Conservation (phyloP, 2,797 vertebrate genomes). For the Tympanoctomys barrerae region DNA sequence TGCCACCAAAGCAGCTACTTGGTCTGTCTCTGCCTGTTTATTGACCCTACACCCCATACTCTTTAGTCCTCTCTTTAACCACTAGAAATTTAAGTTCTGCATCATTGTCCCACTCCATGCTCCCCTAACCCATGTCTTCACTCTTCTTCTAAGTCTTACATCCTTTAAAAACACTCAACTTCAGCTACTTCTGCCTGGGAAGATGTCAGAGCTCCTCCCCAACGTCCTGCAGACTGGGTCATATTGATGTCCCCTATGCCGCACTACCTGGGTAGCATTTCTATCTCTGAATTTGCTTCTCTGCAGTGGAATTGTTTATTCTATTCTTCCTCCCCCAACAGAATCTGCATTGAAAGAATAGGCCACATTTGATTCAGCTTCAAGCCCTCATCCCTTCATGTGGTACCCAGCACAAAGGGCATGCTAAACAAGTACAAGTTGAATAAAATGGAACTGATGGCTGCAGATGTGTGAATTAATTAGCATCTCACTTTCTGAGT, state of each 20-base stretch:
- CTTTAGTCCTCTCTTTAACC: background rate
- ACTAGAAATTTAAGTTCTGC: background rate
- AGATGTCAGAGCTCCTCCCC: background rate
- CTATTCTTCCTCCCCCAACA: background rate
- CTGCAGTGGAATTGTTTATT: background rate
- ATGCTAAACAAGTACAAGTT: slow-evolving; percentile 14
- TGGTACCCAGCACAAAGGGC: background rate
- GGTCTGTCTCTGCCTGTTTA: background rate
- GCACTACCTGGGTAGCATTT: fast-evolving
- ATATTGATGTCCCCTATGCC: background rate
- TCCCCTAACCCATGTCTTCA: background rate
- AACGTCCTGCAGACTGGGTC: background rate
- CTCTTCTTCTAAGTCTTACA: background rate
- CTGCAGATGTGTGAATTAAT: slow-evolving; percentile 63
- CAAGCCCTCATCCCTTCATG: background rate
- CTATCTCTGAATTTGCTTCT: background rate
- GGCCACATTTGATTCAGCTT: background rate
- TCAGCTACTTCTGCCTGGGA: background rate
- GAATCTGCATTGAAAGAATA: background rate
- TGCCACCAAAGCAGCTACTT: background rate
- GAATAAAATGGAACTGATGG: slow-evolving; percentile 46
- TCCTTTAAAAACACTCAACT: background rate
- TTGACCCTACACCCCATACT: background rate
- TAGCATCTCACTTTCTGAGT: slow-evolving; percentile 49
- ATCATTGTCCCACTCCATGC: background rate